Evolutionary conservation across 2,797 vertebrate genomes (phyloP).

Genomic region (Hybognathus amarus): DNA sequence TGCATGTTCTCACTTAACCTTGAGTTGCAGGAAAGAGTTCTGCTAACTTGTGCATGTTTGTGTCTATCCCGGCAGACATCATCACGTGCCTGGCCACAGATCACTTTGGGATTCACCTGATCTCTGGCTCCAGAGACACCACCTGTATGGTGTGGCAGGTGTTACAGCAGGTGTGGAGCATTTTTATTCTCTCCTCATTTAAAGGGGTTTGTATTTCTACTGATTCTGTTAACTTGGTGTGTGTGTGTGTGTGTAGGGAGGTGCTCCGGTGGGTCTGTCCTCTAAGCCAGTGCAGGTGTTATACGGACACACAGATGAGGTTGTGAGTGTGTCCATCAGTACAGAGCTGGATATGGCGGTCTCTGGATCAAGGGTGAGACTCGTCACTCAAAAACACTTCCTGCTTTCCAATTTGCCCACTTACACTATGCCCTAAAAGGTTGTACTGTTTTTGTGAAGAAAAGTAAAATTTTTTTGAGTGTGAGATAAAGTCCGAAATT

Average conservation of each 20-base stretch:
- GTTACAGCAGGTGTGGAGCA: slow-evolving; percentile 83
- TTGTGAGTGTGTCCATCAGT: slow-evolving; percentile 91
- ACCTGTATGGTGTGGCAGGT: slow-evolving; percentile 99
- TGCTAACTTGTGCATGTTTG: neutral
- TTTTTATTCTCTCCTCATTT: neutral
- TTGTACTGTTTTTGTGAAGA: neutral
- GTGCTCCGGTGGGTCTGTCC: slow-evolving; percentile 84
- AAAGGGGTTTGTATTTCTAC: neutral
- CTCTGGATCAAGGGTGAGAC: slow-evolving; percentile 90
- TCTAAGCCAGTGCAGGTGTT: slow-evolving; percentile 93
- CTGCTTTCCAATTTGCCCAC: neutral
- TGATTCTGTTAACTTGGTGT: slow-evolving; percentile 13
- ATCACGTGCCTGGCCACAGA: slow-evolving; percentile 93
- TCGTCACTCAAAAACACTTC: slow-evolving; percentile 12
- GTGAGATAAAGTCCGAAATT: neutral
- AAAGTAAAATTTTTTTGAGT: neutral
- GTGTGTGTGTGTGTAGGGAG: slow-evolving; percentile 79
- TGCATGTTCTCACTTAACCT: slow-evolving; percentile 12
- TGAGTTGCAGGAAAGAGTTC: neutral
- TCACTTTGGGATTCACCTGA: slow-evolving; percentile 93
- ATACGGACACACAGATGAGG: slow-evolving; percentile 91
- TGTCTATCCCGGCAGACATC: slow-evolving; percentile 18
- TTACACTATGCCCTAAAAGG: neutral
- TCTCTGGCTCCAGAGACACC: slow-evolving; percentile 93
- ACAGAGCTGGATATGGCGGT: slow-evolving; percentile 95